phyloP scores from a whole-genome alignment of 2,797 vertebrate genomes.

The Tapera naevia region DNA sequence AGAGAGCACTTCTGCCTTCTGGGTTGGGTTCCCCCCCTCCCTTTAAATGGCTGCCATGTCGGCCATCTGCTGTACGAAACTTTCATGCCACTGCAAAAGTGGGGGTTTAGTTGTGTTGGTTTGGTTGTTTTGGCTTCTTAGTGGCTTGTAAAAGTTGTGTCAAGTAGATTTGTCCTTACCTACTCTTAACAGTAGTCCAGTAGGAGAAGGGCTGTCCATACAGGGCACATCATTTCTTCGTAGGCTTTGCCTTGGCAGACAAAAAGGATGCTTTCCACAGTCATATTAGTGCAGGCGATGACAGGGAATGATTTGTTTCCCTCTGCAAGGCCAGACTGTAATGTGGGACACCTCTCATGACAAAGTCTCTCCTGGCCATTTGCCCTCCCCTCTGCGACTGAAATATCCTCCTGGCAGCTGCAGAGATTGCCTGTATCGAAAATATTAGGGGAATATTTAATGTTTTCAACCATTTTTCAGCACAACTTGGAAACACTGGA shows the following conservation, averaged over 20 bases:
- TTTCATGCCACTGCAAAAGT: not conserved
- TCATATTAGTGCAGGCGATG: not conserved
- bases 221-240: accelerated
- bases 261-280: not conserved
- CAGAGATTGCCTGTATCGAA: not conserved
- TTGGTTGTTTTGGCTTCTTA: not conserved
- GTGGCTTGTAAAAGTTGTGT: not conserved
- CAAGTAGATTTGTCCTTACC: not conserved
- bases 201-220: not conserved
- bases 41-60: constrained; percentile 37
- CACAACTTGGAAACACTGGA: constrained; percentile 2
- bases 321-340: not conserved
- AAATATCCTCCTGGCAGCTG: not conserved
- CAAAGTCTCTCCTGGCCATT: not conserved
- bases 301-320: constrained; percentile 28
- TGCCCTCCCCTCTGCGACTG: not conserved
- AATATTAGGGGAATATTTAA: constrained; percentile 27
- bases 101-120: not conserved
- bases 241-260: not conserved
- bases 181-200: not conserved
- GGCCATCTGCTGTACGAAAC: constrained; percentile 56
- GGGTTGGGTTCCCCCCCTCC: not conserved
- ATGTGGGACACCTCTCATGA: not conserved
- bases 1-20: not conserved
- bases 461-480: constrained; percentile 5